These are phyloP conservation scores for Suncus etruscus DNA, from an alignment of 2,113 vertebrate species.

Conservation along the genomic window DNA sequence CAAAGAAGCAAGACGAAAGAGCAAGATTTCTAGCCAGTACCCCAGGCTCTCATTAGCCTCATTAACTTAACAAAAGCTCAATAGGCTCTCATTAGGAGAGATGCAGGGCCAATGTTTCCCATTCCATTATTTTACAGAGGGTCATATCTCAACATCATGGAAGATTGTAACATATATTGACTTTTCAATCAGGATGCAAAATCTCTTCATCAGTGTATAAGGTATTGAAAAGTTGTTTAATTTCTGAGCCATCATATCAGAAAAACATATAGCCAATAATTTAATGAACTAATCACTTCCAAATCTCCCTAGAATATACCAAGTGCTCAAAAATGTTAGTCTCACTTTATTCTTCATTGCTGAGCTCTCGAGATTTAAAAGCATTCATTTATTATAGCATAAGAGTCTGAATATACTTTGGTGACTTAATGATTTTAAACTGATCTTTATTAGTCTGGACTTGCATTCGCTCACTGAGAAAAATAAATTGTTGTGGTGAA, in stretches of 20 bases:
- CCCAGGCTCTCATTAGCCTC: background rate
- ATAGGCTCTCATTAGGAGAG: background rate
- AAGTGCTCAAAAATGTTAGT: background rate
- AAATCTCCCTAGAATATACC: background rate
- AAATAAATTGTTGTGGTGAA: background rate
- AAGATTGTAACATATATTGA: background rate
- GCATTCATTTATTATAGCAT: background rate
- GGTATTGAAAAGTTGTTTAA: background rate
- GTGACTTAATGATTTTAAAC: background rate
- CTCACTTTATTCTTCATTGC: background rate
- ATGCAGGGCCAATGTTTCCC: background rate
- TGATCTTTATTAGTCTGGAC: background rate
- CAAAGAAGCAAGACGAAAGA: background rate
- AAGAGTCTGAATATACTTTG: background rate
- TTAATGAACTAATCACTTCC: background rate
- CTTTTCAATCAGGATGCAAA: background rate
- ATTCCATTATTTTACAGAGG: background rate
- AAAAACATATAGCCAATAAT: background rate
- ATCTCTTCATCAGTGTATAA: background rate
- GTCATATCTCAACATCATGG: background rate
- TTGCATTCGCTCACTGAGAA: background rate
- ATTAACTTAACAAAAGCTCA: background rate
- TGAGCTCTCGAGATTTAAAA: background rate
- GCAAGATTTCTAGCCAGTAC: too few species aligned
- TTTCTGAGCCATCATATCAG: background rate